Conservation (phyloP, 1,140 invertebrate genomes). For the Trichoplusia ni region DNA sequence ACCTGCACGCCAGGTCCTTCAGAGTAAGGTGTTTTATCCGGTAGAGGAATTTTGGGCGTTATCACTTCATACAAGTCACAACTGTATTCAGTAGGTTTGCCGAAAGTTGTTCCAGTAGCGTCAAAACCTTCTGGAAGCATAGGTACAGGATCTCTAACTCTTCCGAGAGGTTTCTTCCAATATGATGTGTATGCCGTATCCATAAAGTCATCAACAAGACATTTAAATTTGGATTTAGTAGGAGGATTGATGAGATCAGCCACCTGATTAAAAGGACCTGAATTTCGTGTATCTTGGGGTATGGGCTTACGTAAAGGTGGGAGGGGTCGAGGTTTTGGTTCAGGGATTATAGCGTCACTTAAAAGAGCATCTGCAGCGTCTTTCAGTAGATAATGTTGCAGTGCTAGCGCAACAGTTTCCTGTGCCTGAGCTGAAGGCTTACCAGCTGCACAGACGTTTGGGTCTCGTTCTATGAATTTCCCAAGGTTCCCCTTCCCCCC, state of each 20-base stretch:
- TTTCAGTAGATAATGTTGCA: conserved; percentile 74
- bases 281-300: conserved; percentile 54
- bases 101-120: conserved; percentile 71
- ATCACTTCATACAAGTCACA: conserved; percentile 64
- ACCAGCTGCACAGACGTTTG: conserved; percentile 71
- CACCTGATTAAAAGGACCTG: conserved; percentile 55
- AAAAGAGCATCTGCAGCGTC: conserved; percentile 77
- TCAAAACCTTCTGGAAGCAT: conserved; percentile 80
- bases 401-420: conserved; percentile 56
- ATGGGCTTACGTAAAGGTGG: conserved; percentile 60
- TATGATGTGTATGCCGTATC: conserved; percentile 78
- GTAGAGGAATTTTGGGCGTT: conserved; percentile 62
- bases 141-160: conserved; percentile 68
- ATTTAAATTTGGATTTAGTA: conserved; percentile 77
- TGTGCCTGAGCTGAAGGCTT: conserved; percentile 62
- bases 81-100: conserved; percentile 60
- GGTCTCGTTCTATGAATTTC: conserved; percentile 64
- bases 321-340: conserved; percentile 50
- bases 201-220: conserved; percentile 77
- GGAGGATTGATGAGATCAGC: conserved; percentile 66
- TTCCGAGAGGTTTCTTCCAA: conserved; percentile 78
- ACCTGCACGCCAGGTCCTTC: conserved; percentile 70
- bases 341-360: conserved; percentile 71
- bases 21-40: conserved; percentile 63
- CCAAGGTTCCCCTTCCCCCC: conserved; percentile 70